Evolutionary conservation across 2,797 vertebrate species (phyloP).

Genomic region (Anniella stebbinsi): DNA sequence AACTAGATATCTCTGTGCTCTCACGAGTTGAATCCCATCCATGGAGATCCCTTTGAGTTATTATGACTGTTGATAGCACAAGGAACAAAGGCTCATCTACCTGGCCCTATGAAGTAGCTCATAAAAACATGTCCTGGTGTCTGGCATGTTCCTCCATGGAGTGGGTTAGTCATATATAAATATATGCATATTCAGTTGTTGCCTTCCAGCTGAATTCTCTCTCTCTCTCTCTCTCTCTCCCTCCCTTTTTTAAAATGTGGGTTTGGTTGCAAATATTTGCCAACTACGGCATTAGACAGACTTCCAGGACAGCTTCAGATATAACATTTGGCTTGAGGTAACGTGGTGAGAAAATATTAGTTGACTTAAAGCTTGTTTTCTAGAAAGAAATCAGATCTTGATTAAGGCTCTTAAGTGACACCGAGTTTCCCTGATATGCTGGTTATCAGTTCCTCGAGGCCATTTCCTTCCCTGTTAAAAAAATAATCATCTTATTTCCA

Average conservation of each 20-base stretch:
- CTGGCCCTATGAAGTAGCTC: not conserved
- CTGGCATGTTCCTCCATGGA: not conserved
- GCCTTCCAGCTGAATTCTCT: not conserved
- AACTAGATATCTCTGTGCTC: no score
- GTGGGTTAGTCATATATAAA: not conserved
- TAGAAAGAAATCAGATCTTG: slow-evolving; percentile 62
- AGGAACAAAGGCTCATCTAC: not conserved
- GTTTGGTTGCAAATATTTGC: not conserved
- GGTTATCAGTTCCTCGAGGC: slow-evolving; percentile 44
- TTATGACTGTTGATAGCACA: not conserved
- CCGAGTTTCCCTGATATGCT: slow-evolving; percentile 42
- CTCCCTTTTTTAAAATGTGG: no score
- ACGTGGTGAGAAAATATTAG: slow-evolving; percentile 14
- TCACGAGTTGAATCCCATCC: no score
- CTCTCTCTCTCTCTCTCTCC: not conserved
- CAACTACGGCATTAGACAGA: slow-evolving; percentile 20
- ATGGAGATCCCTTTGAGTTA: no score
- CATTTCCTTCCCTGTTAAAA: slow-evolving; percentile 58
- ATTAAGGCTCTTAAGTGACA: slow-evolving; percentile 44
- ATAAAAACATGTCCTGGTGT: not conserved
- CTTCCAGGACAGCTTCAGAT: slow-evolving; percentile 32
- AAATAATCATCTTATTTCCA: slow-evolving; percentile 63
- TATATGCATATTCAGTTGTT: not conserved
- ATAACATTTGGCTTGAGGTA: slow-evolving; percentile 11
- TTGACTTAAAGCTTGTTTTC: slow-evolving; percentile 39